A percentile compares a stretch with the other conserved stretches of the same genome.
Conservation (phyloP, 64 coral and sea anemone species). For the Trachythela sp. region DNA sequence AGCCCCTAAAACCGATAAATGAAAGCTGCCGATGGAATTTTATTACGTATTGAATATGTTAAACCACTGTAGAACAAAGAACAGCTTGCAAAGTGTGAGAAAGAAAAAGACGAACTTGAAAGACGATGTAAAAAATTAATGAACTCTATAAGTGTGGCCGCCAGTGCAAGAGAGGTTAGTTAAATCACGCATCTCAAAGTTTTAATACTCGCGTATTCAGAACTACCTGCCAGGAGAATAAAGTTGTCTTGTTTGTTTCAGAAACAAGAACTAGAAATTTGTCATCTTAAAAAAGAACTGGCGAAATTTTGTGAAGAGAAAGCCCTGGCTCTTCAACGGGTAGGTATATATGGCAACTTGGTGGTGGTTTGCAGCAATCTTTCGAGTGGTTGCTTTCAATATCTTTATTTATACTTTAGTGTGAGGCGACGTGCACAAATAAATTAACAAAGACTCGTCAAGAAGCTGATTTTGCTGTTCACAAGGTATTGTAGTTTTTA, state of each 20-base stretch:
- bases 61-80: conserved; percentile 27
- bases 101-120: conserved; percentile 80
- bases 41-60: too few species aligned
- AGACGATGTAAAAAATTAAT: conserved; percentile 87
- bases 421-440: conserved; percentile 85
- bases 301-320: conserved; percentile 39
- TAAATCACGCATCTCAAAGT: background rate
- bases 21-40: too few species aligned
- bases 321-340: conserved; percentile 42
- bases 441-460: conserved; percentile 84
- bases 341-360: background rate
- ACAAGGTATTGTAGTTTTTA: conserved; percentile 48
- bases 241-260: background rate
- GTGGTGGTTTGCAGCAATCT: too few species aligned
- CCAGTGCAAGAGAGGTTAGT: conserved; percentile 35
- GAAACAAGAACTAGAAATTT: conserved; percentile 36
- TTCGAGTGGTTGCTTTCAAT: too few species aligned
- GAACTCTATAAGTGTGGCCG: conserved; percentile 78
- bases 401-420: conserved; percentile 36
- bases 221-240: too few species aligned
- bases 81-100: conserved; percentile 60
- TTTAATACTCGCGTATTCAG: too few species aligned
- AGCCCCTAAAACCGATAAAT: too few species aligned
- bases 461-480: conserved; percentile 71
- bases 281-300: conserved; percentile 39